These are phyloP conservation scores for Bombus breviceps DNA, from an alignment of 1,140 invertebrate species.

Conservation along the genomic window DNA sequence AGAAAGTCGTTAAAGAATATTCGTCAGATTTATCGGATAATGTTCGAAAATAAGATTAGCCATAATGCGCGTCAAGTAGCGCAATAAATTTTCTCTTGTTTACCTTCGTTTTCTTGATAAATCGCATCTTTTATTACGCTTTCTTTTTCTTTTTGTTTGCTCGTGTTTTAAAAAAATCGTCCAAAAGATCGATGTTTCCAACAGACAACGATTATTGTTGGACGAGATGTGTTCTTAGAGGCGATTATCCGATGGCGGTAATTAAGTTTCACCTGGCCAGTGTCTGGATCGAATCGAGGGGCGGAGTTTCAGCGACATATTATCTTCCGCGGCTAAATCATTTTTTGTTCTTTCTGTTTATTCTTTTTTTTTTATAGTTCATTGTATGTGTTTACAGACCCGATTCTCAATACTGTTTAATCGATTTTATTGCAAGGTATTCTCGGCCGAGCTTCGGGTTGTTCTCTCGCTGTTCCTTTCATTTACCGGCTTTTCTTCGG, in stretches of 20 bases:
- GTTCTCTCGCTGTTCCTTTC: not conserved
- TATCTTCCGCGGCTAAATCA: not conserved
- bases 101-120: not conserved
- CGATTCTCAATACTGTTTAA: not conserved
- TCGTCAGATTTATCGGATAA: not conserved
- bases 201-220: not conserved
- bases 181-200: not conserved
- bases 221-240: not conserved
- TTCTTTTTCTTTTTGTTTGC: not conserved
- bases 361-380: not conserved
- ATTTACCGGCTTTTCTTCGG: not conserved
- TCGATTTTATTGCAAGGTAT: conserved; percentile 7
- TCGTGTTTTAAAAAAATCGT: no score
- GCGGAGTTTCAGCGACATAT: conserved; percentile 2
- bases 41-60: not conserved
- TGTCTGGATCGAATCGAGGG: not conserved
- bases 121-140: not conserved
- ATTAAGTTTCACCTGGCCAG: conserved; percentile 1
- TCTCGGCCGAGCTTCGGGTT: not conserved
- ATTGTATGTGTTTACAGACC: not conserved
- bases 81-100: not conserved
- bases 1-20: not conserved
- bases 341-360: not conserved
- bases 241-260: not conserved
- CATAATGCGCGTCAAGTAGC: not conserved